These are phyloP conservation scores for Montifringilla adamsi DNA, from an alignment of 2,113 vertebrate species.

Conservation along the genomic window DNA sequence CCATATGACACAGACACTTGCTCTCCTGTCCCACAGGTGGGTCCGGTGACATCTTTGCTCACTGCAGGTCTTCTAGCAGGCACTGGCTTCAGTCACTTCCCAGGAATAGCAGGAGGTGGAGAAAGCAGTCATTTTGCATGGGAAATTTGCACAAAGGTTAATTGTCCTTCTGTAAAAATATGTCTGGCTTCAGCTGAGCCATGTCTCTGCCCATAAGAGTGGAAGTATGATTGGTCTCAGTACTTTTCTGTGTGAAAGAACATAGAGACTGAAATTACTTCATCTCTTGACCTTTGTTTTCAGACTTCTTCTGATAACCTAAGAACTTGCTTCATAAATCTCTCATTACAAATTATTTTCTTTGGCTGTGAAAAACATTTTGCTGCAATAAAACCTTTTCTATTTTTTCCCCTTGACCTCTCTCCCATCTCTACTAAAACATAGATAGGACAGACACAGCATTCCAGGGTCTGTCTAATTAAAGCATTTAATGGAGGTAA, in stretches of 20 bases:
- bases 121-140: background rate
- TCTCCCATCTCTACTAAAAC: background rate
- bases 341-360: slow-evolving; percentile 27
- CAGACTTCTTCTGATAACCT: slow-evolving; percentile 25
- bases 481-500: background rate
- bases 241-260: slow-evolving; percentile 16
- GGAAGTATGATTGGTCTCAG: background rate
- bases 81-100: background rate
- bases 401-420: background rate
- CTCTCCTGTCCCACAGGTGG: background rate
- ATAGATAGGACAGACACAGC: background rate
- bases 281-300: slow-evolving; percentile 3
- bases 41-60: background rate
- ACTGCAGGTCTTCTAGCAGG: background rate
- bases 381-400: background rate
- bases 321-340: slow-evolving; percentile 43
- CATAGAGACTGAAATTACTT: background rate
- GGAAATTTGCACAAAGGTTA: slow-evolving; percentile 14
- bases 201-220: background rate
- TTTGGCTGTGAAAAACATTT: background rate
- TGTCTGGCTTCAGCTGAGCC: background rate
- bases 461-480: background rate
- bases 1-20: background rate
- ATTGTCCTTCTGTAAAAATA: background rate
- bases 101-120: background rate